phyloP scores from a whole-genome alignment of 1,140 invertebrate species.

The Propsilocerus akamusi region DNA sequence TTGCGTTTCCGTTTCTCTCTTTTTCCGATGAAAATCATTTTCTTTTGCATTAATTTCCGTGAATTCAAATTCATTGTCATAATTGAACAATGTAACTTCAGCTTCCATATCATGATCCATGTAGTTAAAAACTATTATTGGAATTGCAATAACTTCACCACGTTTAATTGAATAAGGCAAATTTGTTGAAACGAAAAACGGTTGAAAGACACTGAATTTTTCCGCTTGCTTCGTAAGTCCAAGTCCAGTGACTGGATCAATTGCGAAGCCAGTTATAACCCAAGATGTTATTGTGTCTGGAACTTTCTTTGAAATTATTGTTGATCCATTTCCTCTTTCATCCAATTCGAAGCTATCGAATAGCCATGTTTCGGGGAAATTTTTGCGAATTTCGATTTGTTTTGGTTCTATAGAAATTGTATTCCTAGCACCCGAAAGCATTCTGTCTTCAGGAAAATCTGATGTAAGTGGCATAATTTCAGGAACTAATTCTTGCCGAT shows the following conservation, averaged over 20 bases:
- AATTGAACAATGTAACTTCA: slow-evolving; percentile 69
- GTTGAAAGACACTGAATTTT: no score
- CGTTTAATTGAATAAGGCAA: no score
- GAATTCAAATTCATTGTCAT: slow-evolving; percentile 63
- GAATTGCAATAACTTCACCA: no score
- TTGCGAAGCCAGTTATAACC: slow-evolving; percentile 81
- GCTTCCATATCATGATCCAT: slow-evolving; percentile 47
- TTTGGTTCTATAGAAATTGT: neutral
- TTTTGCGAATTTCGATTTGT: neutral
- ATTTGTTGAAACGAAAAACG: no score
- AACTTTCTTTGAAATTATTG: slow-evolving; percentile 24
- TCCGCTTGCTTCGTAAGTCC: no score
- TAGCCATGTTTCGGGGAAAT: neutral
- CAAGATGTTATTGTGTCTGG: slow-evolving; percentile 82
- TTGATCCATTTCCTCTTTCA: neutral
- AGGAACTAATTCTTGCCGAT: no score
- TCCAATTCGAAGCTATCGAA: neutral
- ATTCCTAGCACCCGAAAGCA: neutral
- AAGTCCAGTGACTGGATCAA: slow-evolving; percentile 64
- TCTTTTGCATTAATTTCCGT: slow-evolving; percentile 32
- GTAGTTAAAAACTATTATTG: slow-evolving; percentile 22
- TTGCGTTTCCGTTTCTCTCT: slow-evolving; percentile 39
- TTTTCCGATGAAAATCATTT: slow-evolving; percentile 26
- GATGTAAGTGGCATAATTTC: neutral
- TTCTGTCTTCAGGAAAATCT: neutral